Evolutionary conservation across 2,888 invertebrate species (phyloP).

Genomic region (Brachynemurus nebulosus): DNA sequence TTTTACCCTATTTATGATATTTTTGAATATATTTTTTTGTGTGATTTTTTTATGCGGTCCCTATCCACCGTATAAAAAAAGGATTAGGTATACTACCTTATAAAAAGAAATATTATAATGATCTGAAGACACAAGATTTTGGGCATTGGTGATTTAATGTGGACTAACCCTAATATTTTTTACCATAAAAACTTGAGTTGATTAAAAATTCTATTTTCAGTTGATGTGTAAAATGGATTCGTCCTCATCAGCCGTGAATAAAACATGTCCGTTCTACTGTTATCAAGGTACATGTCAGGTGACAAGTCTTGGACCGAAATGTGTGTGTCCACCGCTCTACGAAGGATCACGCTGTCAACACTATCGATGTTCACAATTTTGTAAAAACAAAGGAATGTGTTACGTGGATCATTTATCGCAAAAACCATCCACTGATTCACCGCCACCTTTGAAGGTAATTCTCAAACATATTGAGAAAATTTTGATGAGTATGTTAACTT

Average conservation of each 20-base stretch:
- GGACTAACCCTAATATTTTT: not conserved
- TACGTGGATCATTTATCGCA: conserved; percentile 28
- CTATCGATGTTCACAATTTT: conserved; percentile 53
- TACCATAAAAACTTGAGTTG: not conserved
- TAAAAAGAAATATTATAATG: not conserved
- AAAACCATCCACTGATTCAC: conserved; percentile 20
- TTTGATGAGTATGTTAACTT: too few species aligned
- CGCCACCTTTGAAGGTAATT: conserved; percentile 20
- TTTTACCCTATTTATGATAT: too few species aligned
- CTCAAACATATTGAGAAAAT: not conserved
- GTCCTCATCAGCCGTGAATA: not conserved
- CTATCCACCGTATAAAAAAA: too few species aligned
- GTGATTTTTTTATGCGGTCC: too few species aligned
- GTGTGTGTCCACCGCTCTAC: conserved; percentile 49
- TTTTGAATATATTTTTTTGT: too few species aligned
- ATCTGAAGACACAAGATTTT: too few species aligned
- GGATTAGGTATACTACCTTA: not conserved
- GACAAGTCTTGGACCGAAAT: conserved; percentile 39
- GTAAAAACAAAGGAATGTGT: conserved; percentile 47
- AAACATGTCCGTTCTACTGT: conserved; percentile 39
- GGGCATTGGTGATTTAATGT: too few species aligned
- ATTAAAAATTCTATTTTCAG: not conserved
- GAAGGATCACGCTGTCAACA: conserved; percentile 52
- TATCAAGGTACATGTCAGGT: conserved; percentile 46
- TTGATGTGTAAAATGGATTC: conserved; percentile 1